Evolutionary conservation across 2,113 vertebrate genomes (phyloP).

Genomic region (Jaculus jaculus): DNA sequence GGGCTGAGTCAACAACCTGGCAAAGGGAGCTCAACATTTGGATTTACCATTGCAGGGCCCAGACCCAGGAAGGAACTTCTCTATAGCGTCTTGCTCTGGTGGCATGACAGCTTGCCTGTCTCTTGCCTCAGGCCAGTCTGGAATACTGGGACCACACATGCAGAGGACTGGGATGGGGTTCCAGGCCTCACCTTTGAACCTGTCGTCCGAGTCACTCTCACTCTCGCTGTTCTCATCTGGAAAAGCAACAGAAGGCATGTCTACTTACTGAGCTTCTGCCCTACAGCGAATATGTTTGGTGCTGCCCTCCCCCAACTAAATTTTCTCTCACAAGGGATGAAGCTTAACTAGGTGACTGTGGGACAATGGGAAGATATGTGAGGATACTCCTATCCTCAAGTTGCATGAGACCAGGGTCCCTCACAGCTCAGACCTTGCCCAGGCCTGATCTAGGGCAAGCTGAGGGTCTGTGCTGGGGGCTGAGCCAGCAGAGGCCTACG

Average conservation of each 20-base stretch:
- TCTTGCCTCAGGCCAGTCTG: background rate
- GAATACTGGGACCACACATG: background rate
- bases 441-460: background rate
- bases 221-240: constrained; percentile 99
- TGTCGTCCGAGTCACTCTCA: constrained; percentile 99
- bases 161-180: background rate
- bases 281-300: background rate
- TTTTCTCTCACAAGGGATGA: background rate
- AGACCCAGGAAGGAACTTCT: background rate
- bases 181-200: constrained; percentile 96
- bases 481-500: constrained; percentile 16
- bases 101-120: background rate
- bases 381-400: too few relatives aligned
- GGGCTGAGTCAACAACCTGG: background rate
- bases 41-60: background rate
- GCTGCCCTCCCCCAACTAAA: background rate
- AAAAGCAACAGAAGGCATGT: constrained; percentile 79
- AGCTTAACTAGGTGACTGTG: background rate
- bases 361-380: background rate
- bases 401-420: background rate
- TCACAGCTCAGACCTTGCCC: background rate
- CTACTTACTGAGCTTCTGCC: background rate
- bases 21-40: background rate
- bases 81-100: background rate
- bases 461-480: background rate